Base-by-base conservation (phyloP, 2,797 vertebrate species). In the Ataeniobius toweri region DNA sequence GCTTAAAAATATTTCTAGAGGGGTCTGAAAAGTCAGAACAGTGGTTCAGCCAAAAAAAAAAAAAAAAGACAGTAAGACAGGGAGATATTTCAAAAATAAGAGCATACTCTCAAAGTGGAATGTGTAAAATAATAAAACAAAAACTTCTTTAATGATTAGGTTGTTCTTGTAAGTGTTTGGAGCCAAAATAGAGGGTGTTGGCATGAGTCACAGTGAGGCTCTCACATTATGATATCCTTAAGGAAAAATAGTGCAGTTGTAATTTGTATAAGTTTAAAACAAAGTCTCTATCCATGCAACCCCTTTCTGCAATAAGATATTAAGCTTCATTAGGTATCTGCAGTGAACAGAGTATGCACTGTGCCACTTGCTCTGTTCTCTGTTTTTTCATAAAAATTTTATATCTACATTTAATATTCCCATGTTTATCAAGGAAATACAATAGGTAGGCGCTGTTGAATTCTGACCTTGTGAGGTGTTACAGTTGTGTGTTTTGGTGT, bases 371-470 rank as follows among this genome's bases (percentile, higher is more conserved):
- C 81, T 65, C 82, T 80, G 83, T 4, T 28, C 83, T 89, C 84
- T 87, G 79, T 91, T 91, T 89, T 88, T 88, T 87, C 82, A 78
- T 67, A 59, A 86, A 50, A 74, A 74, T 80, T 51, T 85, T 77
- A 74, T 70, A 78, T 87, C 76, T 41, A 65, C 18, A 22, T 65
- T 18, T 65, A 79, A 61, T 61, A 61, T 61, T 61, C 28, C 28
- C 84, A 86, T 82, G 78, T 83, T 83, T 79, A 81, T 59, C 76
- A 36, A 48, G 55, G 74, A 83, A 86, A 81, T 80, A 68, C 56
- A 84, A 69, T 26, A 78, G 76, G 80, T 75, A 14, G 0, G 41
- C 20, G 26, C 69, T 51, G 72, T 84, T 90, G 79, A 88, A 83
- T 87, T 80, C 80, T 80, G 76, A 59, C 79, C 82, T 76, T 67